Base-by-base conservation (phyloP, 2,797 vertebrate genomes). In the Sphenopsis melanotis region DNA sequence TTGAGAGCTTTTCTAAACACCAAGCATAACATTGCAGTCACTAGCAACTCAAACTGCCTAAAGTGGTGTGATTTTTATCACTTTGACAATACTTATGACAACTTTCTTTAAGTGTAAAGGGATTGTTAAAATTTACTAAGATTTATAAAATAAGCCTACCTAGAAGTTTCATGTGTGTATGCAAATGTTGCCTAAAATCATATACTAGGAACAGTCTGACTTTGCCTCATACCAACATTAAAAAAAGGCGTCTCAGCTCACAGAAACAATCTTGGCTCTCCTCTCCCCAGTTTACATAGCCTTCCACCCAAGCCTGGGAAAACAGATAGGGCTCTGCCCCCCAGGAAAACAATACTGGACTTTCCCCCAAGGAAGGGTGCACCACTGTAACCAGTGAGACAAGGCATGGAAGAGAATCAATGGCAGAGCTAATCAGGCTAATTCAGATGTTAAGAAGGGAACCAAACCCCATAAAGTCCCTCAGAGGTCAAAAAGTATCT, bases 51-150 rank as follows among this genome's bases (percentile, higher is more conserved):
- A 76, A 82, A 76, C 53, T 91, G 89, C 76, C 87, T 93, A 69
- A 94, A 94, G 68, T 49, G 66, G 59, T 92, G 74, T 46, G 82
- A 81, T 86, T 90, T 97, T 90, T 92, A 90, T 90, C 87, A 89
- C 69, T 96, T 90, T 78, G 89, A 95, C 78, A 95, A 96, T 95
- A 79, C 37, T 30, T 88, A 44, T 4, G 90, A 94, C 80, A 91
- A 89, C 76, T 80, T 13, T 77, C 53, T 76, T 64, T 87, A 87
- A 90, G 74, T 55, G 91, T 56, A 93, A 91, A 85, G 63, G 37
- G 32, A 92, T 90, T 94, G 70, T 37, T 5, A 29, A 92, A 69
- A 76, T 81, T 94, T 86, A 37, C 72, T 86, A 76, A 72, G 41
- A 83, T 94, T 78, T 85, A 77, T 64, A 84, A 93, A 94, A 76